Evolutionary conservation across 2,113 vertebrate species (phyloP), one percentile per base, ranked within the genome.

Genomic region (Seriola aureovittata): DNA sequence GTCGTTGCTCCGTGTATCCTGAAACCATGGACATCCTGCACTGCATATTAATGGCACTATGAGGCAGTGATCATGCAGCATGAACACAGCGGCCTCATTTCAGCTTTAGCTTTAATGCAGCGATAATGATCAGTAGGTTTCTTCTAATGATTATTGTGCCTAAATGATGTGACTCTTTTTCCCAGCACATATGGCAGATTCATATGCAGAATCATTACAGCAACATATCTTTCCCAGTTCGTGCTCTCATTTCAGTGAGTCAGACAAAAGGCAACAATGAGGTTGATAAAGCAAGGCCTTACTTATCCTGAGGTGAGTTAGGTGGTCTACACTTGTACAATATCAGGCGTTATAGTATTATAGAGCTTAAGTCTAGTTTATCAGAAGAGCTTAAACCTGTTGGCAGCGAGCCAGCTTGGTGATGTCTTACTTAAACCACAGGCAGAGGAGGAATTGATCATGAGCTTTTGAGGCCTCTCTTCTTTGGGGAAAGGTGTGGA

Each of bases 401-500:
- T 57, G 57, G 73, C 84, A 69, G 6, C 13, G 11, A 25, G 55
- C 44, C 63, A 36, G n/a, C 50, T 36, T 54, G 17, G 25, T 80
- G 62, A 78, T 75, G 50, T 79, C 71, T 79, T 58, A 58, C 68
- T 66, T 34, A 80, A 89, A 81, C 72, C 72, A 44, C 42, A 57
- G 58, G 54, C 55, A 44, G 64, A 3, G 52, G 67, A 66, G 80
- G 25, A 29, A 29, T 76, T 60, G 81, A 93, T 88, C 75, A 75
- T 67, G 71, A 76, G 76, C 71, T 77, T 48, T 70, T 84, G n/a
- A 90, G 63, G 71, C 74, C 52, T 71, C 74, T 78, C 58, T 44
- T 88, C 84, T 84, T 73, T 75, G 34, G 72, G 78, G 66, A 76
- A 80, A 87, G 72, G 66, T 84, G 76, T 54, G 12, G 17, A 72